Conservation (phyloP, 2,888 invertebrate species). For the Hemithea aestivaria region DNA sequence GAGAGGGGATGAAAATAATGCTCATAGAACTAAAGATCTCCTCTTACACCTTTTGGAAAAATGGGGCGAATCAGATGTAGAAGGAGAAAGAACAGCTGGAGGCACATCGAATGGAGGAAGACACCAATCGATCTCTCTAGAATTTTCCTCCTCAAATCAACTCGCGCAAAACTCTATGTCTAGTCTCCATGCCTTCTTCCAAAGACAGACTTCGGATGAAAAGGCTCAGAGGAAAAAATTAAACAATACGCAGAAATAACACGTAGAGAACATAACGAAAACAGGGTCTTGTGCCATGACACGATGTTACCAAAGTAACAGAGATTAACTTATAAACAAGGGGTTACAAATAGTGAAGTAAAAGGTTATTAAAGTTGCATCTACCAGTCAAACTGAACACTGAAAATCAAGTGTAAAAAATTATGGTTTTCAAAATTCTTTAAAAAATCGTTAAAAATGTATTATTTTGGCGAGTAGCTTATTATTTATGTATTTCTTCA, state of each 20-base stretch:
- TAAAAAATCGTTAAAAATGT: no score
- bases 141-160: constrained; percentile 86
- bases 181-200: constrained; percentile 89
- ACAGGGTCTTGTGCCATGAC: constrained; percentile 66
- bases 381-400: no score
- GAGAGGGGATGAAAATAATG: constrained; percentile 77
- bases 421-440: no score
- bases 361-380: no score
- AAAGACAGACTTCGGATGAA: constrained; percentile 78
- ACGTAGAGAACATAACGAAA: constrained; percentile 20
- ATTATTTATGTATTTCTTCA: no score
- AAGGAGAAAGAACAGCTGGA: constrained; percentile 72
- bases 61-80: constrained; percentile 82
- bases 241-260: constrained; percentile 49
- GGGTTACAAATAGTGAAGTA: no score
- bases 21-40: constrained; percentile 87
- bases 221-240: constrained; percentile 65
- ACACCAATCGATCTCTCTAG: constrained; percentile 87
- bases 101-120: constrained; percentile 68
- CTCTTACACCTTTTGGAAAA: constrained; percentile 86
- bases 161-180: constrained; percentile 88
- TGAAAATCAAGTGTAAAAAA: no score
- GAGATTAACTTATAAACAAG: constrained; percentile 64
- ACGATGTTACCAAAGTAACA: constrained; percentile 69
- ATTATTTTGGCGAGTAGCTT: constrained; percentile 18